Evolutionary conservation across 2,797 vertebrate species (phyloP).

Genomic region (Pipistrellus pipistrellus): DNA sequence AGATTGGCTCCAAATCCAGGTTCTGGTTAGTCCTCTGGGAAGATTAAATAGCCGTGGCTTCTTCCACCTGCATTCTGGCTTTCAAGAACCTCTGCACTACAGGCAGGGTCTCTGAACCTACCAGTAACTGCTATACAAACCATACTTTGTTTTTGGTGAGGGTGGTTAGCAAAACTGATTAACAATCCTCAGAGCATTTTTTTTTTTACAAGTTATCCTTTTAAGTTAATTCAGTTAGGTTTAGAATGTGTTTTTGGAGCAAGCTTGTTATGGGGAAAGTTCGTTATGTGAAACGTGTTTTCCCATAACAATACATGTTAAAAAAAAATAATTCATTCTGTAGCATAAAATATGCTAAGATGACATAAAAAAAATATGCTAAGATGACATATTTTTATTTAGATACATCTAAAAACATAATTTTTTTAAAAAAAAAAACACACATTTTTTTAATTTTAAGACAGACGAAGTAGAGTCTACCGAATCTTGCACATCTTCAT

Average conservation of each 20-base stretch:
- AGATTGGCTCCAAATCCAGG: not conserved
- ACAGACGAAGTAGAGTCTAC: too few species aligned
- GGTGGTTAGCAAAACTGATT: not conserved
- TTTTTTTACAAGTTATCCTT: slow-evolving; percentile 18
- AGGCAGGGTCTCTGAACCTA: not conserved
- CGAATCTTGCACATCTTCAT: too few species aligned
- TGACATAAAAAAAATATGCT: too few species aligned
- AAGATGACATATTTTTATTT: too few species aligned
- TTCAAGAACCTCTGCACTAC: not conserved
- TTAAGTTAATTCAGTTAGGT: slow-evolving; percentile 40
- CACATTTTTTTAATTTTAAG: too few species aligned
- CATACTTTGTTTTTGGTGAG: not conserved
- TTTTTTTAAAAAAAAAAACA: too few species aligned
- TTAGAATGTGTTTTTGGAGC: slow-evolving; percentile 47
- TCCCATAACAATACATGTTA: too few species aligned
- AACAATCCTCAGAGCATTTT: not conserved
- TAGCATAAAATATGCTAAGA: too few species aligned
- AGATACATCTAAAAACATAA: too few species aligned
- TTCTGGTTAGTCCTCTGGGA: not conserved
- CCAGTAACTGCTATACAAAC: not conserved
- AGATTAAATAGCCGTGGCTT: not conserved
- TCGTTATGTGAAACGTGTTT: too few species aligned
- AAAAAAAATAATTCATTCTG: too few species aligned
- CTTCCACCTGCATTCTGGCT: not conserved
- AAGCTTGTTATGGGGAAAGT: too few species aligned